A percentile compares a stretch with the other conserved stretches of the same genome.
Evolutionary conservation across 2,113 vertebrate species (phyloP).

Genomic region (Falcunculus frontatus): DNA sequence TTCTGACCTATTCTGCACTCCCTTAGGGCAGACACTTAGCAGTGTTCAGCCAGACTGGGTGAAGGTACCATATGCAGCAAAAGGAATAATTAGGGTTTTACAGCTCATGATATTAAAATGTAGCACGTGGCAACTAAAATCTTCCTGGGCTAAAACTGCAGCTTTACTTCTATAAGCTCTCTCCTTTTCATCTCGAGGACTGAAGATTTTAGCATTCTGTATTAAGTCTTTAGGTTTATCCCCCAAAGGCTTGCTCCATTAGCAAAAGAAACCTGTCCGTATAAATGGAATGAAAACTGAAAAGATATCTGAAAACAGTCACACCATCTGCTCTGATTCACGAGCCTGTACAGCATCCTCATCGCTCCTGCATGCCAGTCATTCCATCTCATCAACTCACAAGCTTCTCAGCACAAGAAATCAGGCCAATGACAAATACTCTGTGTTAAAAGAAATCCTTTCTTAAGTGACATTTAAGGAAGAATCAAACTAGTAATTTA

Average conservation of each 20-base stretch:
- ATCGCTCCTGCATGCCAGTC: conserved; percentile 4
- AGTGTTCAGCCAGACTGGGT: background rate
- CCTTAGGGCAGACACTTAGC: background rate
- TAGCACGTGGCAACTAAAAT: background rate
- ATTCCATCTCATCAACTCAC: conserved; percentile 4
- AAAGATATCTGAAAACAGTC: conserved; percentile 21
- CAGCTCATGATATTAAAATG: background rate
- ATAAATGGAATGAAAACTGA: background rate
- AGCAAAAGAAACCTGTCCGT: background rate
- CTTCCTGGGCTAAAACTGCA: background rate
- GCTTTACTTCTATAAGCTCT: background rate
- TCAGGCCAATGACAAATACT: conserved; percentile 14
- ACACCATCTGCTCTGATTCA: conserved; percentile 58
- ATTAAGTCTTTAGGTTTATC: conserved; percentile 5
- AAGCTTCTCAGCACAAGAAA: background rate
- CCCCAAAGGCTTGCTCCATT: background rate
- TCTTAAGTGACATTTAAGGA: conserved; percentile 9
- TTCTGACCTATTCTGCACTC: background rate
- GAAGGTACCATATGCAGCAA: background rate
- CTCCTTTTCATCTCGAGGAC: conserved; percentile 3
- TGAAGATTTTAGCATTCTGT: background rate
- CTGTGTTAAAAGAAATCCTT: background rate
- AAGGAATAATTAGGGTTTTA: background rate
- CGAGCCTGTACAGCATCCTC: background rate
- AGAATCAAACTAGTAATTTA: background rate